Evolutionary conservation across 2,797 vertebrate genomes (phyloP).

Genomic region (Neomorphus geoffroyi): DNA sequence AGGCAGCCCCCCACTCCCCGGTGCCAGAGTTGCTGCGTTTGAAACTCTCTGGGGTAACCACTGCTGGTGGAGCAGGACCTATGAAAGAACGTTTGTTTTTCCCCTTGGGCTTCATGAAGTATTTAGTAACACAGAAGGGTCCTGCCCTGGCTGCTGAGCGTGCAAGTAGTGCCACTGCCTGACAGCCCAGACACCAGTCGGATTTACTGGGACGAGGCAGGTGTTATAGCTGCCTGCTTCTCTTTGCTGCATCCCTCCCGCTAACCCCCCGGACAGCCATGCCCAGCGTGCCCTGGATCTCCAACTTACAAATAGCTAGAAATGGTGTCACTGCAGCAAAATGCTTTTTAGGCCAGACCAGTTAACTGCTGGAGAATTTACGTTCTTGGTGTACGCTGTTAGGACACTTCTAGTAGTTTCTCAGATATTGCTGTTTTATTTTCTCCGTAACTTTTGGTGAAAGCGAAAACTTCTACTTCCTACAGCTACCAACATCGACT

Average conservation of each 20-base stretch:
- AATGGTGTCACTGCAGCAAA: neutral
- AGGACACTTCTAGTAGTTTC: neutral
- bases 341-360: neutral
- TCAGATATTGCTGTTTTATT: neutral
- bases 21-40: neutral
- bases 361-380: neutral
- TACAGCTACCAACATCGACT: neutral
- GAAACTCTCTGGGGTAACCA: neutral
- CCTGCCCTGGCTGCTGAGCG: neutral
- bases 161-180: neutral
- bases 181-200: neutral
- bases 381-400: neutral
- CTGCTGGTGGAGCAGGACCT: neutral
- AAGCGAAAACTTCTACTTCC: neutral
- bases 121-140: neutral
- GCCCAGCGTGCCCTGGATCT: neutral
- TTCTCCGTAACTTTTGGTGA: neutral
- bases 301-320: neutral
- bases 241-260: neutral
- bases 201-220: fast-evolving
- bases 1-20: fast-evolving
- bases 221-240: neutral
- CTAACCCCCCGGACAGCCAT: neutral
- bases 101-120: neutral
- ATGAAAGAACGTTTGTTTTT: neutral